Percentiles rank a stretch among this genome's conserved stretches.
Evolutionary conservation across 2,113 vertebrate genomes (phyloP).

Genomic region (Gopherus flavomarginatus): DNA sequence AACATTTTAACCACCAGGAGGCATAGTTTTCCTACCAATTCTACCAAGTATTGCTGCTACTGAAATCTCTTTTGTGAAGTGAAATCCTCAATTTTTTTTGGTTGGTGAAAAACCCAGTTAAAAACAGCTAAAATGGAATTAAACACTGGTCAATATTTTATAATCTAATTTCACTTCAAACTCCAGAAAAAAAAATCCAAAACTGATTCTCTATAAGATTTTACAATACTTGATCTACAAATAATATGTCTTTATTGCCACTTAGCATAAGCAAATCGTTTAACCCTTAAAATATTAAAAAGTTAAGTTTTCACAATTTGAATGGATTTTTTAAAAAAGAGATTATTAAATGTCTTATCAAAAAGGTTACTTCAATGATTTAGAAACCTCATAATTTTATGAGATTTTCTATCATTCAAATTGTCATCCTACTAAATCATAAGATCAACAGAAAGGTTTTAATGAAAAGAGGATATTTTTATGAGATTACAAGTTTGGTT

Average conservation of each 20-base stretch:
- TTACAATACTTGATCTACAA: background rate
- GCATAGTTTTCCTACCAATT: background rate
- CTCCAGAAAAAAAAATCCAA: fast-evolving
- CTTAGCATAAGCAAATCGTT: background rate
- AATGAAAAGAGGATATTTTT: background rate
- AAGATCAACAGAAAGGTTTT: background rate
- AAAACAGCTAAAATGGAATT: fast-evolving
- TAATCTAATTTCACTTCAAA: background rate
- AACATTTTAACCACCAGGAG: background rate
- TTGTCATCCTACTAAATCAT: background rate
- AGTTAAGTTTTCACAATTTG: background rate
- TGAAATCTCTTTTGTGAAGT: background rate
- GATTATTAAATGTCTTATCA: background rate
- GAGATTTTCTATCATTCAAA: background rate
- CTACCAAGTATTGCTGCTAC: background rate
- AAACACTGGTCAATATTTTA: fast-evolving
- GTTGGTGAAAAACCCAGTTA: fast-evolving
- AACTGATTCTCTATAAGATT: background rate
- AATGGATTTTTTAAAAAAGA: background rate
- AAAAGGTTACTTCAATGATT: background rate
- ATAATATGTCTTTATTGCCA: background rate
- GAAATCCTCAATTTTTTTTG: background rate
- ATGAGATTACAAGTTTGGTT: background rate
- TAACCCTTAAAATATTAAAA: background rate
- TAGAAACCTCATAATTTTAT: background rate